phyloP scores from a whole-genome alignment of 2,113 vertebrate genomes.

The Columba janthina region DNA sequence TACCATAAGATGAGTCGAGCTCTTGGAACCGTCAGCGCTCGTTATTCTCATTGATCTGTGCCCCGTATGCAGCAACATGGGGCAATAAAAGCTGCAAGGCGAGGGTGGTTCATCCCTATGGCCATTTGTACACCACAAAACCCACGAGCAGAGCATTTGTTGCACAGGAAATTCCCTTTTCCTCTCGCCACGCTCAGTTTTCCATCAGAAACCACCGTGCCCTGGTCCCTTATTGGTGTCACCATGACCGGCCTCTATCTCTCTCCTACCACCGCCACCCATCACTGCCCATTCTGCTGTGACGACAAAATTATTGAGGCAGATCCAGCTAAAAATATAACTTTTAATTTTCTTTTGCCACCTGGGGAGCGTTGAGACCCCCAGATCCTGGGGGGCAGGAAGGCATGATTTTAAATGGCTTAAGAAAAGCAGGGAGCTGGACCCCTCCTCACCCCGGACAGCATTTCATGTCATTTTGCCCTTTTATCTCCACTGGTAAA shows the following conservation, averaged over 20 bases:
- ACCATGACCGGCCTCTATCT: rapidly evolving
- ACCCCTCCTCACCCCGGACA: neutral
- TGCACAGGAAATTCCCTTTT: neutral
- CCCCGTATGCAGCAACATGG: neutral
- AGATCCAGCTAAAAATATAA: neutral
- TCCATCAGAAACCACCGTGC: rapidly evolving
- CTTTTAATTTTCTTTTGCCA: neutral
- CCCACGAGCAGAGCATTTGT: rapidly evolving
- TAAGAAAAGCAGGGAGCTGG: neutral
- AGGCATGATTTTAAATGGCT: neutral
- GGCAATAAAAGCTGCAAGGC: neutral
- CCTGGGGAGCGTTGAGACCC: neutral
- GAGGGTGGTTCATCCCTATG: neutral
- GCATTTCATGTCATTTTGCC: neutral
- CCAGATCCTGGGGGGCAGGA: neutral
- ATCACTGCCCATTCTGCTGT: neutral
- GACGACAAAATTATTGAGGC: neutral
- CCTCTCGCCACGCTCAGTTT: neutral
- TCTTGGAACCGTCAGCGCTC: neutral
- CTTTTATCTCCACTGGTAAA: neutral
- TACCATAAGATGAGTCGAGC: neutral
- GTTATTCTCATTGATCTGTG: neutral
- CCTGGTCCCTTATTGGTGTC: neutral
- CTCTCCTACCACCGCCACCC: neutral
- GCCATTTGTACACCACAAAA: neutral